These are phyloP conservation scores for Falco biarmicus DNA, from an alignment of 2,797 vertebrate genomes.

Conservation along the genomic window DNA sequence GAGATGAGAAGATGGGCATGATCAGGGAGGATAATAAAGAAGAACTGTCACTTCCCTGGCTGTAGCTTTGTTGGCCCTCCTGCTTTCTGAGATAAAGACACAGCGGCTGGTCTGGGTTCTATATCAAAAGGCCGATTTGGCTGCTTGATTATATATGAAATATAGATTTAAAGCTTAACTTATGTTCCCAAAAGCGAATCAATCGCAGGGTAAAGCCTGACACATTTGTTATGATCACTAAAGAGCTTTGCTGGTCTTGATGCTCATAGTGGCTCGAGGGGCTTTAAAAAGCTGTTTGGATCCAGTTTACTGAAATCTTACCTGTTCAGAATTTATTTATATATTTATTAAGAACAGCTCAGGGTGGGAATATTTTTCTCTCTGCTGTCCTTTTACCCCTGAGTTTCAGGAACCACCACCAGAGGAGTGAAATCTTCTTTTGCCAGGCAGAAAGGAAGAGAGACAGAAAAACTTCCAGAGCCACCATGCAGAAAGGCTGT, in stretches of 20 bases:
- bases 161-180: slow-evolving; percentile 74
- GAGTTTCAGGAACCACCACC: background rate
- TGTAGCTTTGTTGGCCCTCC: slow-evolving; percentile 72
- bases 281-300: slow-evolving; percentile 40
- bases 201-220: slow-evolving; percentile 48
- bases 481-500: background rate
- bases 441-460: background rate
- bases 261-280: slow-evolving; percentile 37
- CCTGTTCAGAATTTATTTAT: background rate
- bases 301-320: background rate
- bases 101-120: slow-evolving; percentile 58
- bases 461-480: background rate
- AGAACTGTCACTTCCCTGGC: slow-evolving; percentile 72
- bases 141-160: slow-evolving; percentile 75
- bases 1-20: slow-evolving; percentile 69
- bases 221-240: slow-evolving; percentile 55
- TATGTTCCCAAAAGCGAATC: slow-evolving; percentile 62
- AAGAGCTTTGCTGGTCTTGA: slow-evolving; percentile 47
- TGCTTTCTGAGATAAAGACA: slow-evolving; percentile 76
- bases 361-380: background rate
- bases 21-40: slow-evolving; percentile 70
- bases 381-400: background rate
- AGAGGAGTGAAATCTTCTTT: background rate
- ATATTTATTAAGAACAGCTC: background rate
- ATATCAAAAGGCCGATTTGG: slow-evolving; percentile 72